Evolutionary conservation across 1,140 invertebrate species (phyloP).

Genomic region (Hycleus cichorii): DNA sequence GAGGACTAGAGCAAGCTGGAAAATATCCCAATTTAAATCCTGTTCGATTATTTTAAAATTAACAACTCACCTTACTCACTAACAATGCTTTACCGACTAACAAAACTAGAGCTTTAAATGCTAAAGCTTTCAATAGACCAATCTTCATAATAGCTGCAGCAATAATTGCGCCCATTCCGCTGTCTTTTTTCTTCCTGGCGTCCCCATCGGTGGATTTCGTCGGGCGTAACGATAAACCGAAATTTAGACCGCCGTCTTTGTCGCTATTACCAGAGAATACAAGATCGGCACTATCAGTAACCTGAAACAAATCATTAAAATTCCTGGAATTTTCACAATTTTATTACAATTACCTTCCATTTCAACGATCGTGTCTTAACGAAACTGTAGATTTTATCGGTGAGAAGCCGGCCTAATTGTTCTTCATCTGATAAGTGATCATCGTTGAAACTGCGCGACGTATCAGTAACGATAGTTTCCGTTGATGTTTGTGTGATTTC

Average conservation of each 20-base stretch:
- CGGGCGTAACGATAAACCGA: slow-evolving; percentile 63
- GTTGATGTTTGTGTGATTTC: slow-evolving; percentile 57
- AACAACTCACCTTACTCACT: slow-evolving; percentile 54
- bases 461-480: slow-evolving; percentile 24
- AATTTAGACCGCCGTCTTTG: slow-evolving; percentile 60
- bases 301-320: slow-evolving; percentile 27
- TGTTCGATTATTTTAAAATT: too few relatives aligned
- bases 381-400: slow-evolving; percentile 66
- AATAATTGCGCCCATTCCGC: slow-evolving; percentile 65
- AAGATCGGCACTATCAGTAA: slow-evolving; percentile 67
- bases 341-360: slow-evolving; percentile 44
- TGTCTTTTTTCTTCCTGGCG: slow-evolving; percentile 61
- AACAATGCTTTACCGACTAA: slow-evolving; percentile 76
- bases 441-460: slow-evolving; percentile 34
- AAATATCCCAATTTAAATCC: not conserved
- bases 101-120: slow-evolving; percentile 72
- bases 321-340: not conserved
- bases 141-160: slow-evolving; percentile 71
- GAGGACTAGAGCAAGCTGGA: slow-evolving; percentile 61
- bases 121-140: slow-evolving; percentile 66
- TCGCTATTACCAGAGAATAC: slow-evolving; percentile 62
- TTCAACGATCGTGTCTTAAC: slow-evolving; percentile 60
- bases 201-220: slow-evolving; percentile 41
- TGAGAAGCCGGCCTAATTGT: slow-evolving; percentile 59
- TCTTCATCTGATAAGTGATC: slow-evolving; percentile 54